A percentile compares a stretch with the other conserved stretches of the same genome.
Evolutionary conservation across 2,888 invertebrate genomes (phyloP).

Genomic region (Marronus borbonicus): DNA sequence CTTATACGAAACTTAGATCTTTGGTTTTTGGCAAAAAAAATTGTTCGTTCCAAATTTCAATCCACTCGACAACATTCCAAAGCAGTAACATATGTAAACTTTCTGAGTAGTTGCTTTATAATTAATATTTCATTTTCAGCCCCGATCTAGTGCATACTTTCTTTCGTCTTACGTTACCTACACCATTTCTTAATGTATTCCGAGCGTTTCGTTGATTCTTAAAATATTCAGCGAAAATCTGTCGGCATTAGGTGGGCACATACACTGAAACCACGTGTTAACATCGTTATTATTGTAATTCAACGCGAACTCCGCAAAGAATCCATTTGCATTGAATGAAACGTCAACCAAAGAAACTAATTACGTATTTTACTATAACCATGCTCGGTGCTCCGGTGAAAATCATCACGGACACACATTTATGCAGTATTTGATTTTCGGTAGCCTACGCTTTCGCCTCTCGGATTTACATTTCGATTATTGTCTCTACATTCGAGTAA

Average conservation of each 20-base stretch:
- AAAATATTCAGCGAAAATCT: constrained; percentile 43
- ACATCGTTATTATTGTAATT: constrained; percentile 39
- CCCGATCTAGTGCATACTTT: neutral
- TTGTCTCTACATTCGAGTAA: constrained; percentile 17
- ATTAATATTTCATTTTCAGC: neutral
- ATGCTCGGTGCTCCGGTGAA: constrained; percentile 11
- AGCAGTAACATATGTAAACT: neutral
- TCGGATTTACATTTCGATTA: constrained; percentile 23
- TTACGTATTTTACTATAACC: constrained; percentile 26
- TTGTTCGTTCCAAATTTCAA: neutral
- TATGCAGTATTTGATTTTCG: constrained; percentile 39
- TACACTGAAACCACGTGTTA: constrained; percentile 35
- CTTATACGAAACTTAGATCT: too few species aligned
- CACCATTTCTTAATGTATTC: constrained; percentile 1
- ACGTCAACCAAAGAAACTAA: constrained; percentile 37
- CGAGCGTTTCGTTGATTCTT: constrained; percentile 21
- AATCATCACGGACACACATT: constrained; percentile 24
- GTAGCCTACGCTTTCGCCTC: constrained; percentile 36
- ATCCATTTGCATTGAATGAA: constrained; percentile 45
- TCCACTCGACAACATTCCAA: neutral
- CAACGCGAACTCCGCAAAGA: constrained; percentile 30
- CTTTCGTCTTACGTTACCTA: constrained; percentile 16
- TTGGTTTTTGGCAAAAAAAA: too few species aligned
- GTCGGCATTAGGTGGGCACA: constrained; percentile 20
- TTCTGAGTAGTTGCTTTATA: too few species aligned